Conservation (phyloP, 53 echinoderm and acorn worm species). For the Luidia sarsii region DNA sequence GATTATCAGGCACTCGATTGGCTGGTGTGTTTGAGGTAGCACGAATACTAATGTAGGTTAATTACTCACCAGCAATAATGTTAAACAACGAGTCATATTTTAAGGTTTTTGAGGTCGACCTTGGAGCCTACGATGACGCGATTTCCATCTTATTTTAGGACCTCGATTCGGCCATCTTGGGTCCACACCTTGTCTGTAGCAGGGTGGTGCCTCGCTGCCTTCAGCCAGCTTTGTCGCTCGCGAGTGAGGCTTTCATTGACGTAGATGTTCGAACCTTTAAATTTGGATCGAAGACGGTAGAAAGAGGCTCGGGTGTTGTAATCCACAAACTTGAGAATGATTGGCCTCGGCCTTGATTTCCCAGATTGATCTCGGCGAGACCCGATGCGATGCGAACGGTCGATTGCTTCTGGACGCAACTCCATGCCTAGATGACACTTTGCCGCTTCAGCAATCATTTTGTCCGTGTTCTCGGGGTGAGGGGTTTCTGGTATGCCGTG, state of each 20-base stretch:
- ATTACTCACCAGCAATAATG: too few relatives aligned
- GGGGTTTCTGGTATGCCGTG: constrained; percentile 13
- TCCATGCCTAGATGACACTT: constrained; percentile 32
- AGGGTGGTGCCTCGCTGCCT: constrained; percentile 9
- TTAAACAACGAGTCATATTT: background rate
- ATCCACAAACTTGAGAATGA: constrained; percentile 34
- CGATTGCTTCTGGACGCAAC: constrained; percentile 22
- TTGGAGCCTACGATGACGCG: constrained; percentile 21
- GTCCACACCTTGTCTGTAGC: constrained; percentile 44
- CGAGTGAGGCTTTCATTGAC: constrained; percentile 51
- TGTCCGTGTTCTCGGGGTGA: constrained; percentile 33
- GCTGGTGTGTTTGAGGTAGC: too few relatives aligned
- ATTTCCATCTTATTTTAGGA: background rate
- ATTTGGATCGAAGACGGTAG: constrained; percentile 18
- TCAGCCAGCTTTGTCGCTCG: constrained; percentile 20
- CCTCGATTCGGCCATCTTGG: constrained; percentile 20
- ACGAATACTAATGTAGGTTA: too few relatives aligned
- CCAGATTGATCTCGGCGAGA: constrained; percentile 8
- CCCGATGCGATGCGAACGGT: constrained; percentile 43
- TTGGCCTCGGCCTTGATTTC: constrained; percentile 20
- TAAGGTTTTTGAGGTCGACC: constrained; percentile 7
- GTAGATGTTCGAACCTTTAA: constrained; percentile 35
- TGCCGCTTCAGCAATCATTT: constrained; percentile 9
- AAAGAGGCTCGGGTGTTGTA: constrained; percentile 36
- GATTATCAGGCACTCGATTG: too few relatives aligned